These are phyloP conservation scores for Erebia ligea DNA, from an alignment of 2,888 invertebrate genomes.

Conservation along the genomic window DNA sequence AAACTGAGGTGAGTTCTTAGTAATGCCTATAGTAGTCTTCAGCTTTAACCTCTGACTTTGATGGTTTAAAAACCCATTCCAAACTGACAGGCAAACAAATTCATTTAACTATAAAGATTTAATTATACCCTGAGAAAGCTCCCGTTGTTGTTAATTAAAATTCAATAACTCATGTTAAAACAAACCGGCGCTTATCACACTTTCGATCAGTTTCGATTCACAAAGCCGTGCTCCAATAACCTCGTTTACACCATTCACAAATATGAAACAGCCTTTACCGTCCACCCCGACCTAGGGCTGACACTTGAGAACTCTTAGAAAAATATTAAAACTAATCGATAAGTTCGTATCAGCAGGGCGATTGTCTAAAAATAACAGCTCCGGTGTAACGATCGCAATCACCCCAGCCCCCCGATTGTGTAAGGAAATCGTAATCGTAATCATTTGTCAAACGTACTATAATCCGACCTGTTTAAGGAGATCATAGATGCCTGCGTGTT, in stretches of 20 bases:
- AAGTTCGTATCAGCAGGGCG: too few relatives aligned
- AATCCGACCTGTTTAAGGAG: too few relatives aligned
- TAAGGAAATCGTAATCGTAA: too few relatives aligned
- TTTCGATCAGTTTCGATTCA: slow-evolving; percentile 18
- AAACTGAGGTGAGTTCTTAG: neutral
- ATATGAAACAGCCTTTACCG: slow-evolving; percentile 9
- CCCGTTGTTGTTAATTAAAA: slow-evolving; percentile 20
- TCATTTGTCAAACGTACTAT: too few relatives aligned
- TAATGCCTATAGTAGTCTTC: too few relatives aligned
- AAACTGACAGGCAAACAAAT: neutral
- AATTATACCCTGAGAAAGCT: slow-evolving; percentile 5
- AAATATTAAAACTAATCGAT: too few relatives aligned
- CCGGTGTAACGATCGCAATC: too few relatives aligned
- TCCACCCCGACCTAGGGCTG: slow-evolving; percentile 4
- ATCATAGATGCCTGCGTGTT: too few relatives aligned
- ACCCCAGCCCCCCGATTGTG: too few relatives aligned
- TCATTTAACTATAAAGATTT: neutral
- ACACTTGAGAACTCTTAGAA: neutral
- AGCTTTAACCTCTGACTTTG: too few relatives aligned
- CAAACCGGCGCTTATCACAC: neutral
- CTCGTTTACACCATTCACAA: slow-evolving; percentile 28
- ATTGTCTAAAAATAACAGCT: too few relatives aligned
- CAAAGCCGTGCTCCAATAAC: slow-evolving; percentile 20
- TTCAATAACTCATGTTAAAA: slow-evolving; percentile 5
- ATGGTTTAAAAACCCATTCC: neutral